These are phyloP conservation scores for Paedocypris sp. DNA, from an alignment of 2,113 vertebrate genomes.

Conservation along the genomic window DNA sequence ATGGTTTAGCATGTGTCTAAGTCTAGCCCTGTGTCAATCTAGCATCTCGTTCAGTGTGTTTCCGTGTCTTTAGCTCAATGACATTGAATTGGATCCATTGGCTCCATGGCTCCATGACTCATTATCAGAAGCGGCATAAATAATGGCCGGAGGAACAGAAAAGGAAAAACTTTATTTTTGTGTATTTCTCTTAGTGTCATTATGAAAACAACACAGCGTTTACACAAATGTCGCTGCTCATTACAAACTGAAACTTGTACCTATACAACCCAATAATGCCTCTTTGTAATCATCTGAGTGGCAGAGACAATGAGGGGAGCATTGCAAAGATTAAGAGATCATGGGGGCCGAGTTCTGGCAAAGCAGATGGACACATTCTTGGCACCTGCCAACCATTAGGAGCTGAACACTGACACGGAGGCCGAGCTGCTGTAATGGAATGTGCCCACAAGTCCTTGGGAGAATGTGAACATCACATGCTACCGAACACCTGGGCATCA, in stretches of 20 bases:
- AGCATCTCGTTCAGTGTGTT: too few species aligned
- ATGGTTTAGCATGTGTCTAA: too few species aligned
- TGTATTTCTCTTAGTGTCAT: too few species aligned
- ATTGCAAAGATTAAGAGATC: not conserved
- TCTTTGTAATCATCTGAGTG: not conserved
- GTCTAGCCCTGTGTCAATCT: too few species aligned
- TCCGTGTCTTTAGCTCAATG: too few species aligned
- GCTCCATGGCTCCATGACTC: too few species aligned
- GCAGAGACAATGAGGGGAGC: not conserved
- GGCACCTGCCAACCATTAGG: constrained; percentile 1
- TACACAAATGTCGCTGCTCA: too few species aligned
- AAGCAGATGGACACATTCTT: constrained; percentile 8
- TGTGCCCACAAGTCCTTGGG: not conserved
- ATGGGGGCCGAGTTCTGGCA: not conserved
- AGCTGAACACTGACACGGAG: not conserved
- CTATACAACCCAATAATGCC: not conserved
- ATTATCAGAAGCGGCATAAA: too few species aligned
- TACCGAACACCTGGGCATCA: not conserved
- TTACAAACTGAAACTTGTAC: not conserved
- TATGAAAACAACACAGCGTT: too few species aligned
- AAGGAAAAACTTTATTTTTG: too few species aligned
- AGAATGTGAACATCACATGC: constrained; percentile 7
- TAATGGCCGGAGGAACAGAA: too few species aligned
- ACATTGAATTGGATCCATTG: too few species aligned
- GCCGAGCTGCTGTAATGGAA: constrained; percentile 9